Percentiles rank a stretch among this genome's conserved stretches.
Conservation (phyloP, 2,113 vertebrate genomes). For the Progne subis region DNA sequence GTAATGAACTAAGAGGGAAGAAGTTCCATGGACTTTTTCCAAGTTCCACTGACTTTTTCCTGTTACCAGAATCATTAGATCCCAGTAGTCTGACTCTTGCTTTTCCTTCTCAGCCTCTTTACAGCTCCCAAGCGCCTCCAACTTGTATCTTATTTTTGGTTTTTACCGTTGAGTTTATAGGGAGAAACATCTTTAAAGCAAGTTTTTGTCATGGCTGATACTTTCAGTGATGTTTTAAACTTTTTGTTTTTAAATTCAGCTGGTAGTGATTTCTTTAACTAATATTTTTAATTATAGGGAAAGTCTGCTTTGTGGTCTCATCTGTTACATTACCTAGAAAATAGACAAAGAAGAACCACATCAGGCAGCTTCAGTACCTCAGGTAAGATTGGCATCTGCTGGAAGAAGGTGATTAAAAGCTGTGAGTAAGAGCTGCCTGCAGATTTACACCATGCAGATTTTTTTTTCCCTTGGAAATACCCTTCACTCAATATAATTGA, state of each 20-base stretch:
- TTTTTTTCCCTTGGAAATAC: not conserved
- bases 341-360: constrained; percentile 88
- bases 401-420: not conserved
- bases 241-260: not conserved
- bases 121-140: not conserved
- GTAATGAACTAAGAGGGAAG: not conserved
- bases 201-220: not conserved
- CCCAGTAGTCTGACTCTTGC: not conserved
- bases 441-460: not conserved
- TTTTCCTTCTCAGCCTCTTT: not conserved
- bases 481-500: not conserved
- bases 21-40: not conserved
- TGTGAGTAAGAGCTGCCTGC: not conserved
- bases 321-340: constrained; percentile 93
- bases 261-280: not conserved
- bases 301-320: constrained; percentile 99
- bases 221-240: not conserved
- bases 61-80: not conserved
- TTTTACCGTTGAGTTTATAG: not conserved
- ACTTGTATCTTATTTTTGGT: not conserved
- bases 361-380: constrained; percentile 86
- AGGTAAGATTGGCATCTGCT: constrained; percentile 72
- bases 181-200: not conserved
- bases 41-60: not conserved
- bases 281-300: constrained; percentile 77